Conservation (phyloP, 2,113 vertebrate genomes). For the Muntiacus muntjak region DNA sequence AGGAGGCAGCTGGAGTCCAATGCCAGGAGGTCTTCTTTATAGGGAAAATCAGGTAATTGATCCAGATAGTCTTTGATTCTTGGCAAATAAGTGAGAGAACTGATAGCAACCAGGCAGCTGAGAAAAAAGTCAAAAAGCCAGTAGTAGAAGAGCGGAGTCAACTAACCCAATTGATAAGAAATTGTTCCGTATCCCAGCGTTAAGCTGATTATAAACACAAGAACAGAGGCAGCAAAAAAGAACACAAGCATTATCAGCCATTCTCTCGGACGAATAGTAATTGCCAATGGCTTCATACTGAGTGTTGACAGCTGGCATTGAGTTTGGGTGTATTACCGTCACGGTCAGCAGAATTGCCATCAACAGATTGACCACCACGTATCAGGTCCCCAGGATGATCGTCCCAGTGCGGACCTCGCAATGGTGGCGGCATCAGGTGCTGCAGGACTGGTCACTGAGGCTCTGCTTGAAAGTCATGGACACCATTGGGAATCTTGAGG, state of each 20-base stretch:
- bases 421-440: conserved; percentile 91
- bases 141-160: conserved; percentile 98
- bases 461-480: conserved; percentile 90
- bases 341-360: rapidly evolving
- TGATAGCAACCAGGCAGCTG: conserved; percentile 96
- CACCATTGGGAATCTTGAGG: background rate
- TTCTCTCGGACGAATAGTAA: background rate
- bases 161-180: conserved; percentile 94
- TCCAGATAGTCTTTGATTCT: conserved; percentile 98
- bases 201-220: conserved; percentile 98
- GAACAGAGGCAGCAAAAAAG: conserved; percentile 94
- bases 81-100: conserved; percentile 95
- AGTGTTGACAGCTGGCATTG: background rate
- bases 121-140: conserved; percentile 98
- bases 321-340: background rate
- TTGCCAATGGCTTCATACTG: background rate
- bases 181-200: conserved; percentile 98
- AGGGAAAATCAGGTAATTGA: conserved; percentile 95
- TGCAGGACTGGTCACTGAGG: conserved; percentile 87
- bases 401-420: conserved; percentile 95
- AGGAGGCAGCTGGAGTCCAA: conserved; percentile 97
- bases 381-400: conserved; percentile 95
- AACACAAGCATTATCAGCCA: conserved; percentile 80
- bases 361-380: conserved; percentile 84
- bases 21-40: conserved; percentile 94